These are phyloP conservation scores for Hydrozoanthus tunicans DNA, from an alignment of 64 coral and sea anemone species.

Conservation along the genomic window DNA sequence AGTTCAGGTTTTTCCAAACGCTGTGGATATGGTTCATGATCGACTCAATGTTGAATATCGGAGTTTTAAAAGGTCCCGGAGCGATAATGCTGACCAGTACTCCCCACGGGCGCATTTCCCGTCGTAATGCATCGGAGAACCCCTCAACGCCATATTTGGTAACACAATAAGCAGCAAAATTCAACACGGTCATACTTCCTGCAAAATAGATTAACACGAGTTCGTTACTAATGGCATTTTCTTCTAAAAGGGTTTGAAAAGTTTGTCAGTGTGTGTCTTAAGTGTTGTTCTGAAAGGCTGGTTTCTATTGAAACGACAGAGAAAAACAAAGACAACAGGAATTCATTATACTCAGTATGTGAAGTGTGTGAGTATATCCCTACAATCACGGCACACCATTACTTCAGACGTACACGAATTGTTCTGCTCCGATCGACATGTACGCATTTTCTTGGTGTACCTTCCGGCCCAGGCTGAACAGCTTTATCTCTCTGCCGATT, in stretches of 20 bases:
- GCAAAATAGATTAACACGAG: background rate
- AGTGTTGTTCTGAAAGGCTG: too few relatives aligned
- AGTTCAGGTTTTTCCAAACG: background rate
- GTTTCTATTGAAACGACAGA: too few relatives aligned
- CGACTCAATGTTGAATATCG: background rate
- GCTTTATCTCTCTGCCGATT: too few relatives aligned
- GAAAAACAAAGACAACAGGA: too few relatives aligned
- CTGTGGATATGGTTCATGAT: background rate
- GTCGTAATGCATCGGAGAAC: conserved; percentile 28
- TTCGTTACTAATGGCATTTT: too few relatives aligned
- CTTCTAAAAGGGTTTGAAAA: background rate
- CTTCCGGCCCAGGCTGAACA: too few relatives aligned
- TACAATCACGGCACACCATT: too few relatives aligned
- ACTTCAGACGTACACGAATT: too few relatives aligned
- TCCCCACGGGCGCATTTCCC: conserved; percentile 43
- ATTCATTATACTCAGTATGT: too few relatives aligned
- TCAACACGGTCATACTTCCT: conserved; percentile 25
- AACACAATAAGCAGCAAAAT: conserved; percentile 4
- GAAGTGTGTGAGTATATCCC: too few relatives aligned
- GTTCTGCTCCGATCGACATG: too few relatives aligned
- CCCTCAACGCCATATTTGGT: conserved; percentile 37
- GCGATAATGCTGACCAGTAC: conserved; percentile 41
- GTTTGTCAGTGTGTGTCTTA: background rate
- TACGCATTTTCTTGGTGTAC: too few relatives aligned
- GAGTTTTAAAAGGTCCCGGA: conserved; percentile 13